phyloP scores from a whole-genome alignment of 2,113 vertebrate species.

The Pantherophis guttatus region DNA sequence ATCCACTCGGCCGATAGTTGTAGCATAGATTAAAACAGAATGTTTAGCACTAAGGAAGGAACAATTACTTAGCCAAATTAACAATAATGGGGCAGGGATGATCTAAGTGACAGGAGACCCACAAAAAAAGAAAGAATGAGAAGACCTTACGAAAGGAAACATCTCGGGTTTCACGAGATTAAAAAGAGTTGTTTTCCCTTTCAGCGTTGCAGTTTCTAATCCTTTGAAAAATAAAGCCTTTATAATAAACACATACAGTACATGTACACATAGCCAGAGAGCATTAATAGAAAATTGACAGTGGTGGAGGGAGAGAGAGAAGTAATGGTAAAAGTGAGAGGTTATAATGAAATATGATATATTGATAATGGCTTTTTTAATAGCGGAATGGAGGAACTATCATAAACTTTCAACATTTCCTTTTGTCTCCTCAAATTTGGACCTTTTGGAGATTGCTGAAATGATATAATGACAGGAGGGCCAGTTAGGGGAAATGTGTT shows the following conservation, averaged over 20 bases:
- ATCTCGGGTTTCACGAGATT: neutral
- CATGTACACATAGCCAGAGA: neutral
- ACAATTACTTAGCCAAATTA: slow-evolving; percentile 1
- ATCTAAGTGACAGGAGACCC: neutral
- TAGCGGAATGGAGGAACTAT: neutral
- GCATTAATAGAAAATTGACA: neutral
- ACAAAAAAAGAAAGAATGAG: neutral
- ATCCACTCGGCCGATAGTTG: neutral
- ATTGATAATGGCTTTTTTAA: neutral
- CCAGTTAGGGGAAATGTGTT: neutral
- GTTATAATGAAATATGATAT: neutral
- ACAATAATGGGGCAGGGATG: neutral
- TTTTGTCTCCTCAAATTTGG: neutral
- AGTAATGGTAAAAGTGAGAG: neutral
- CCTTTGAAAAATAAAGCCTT: neutral
- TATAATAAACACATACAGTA: neutral
- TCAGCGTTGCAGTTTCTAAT: neutral
- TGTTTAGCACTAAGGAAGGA: neutral
- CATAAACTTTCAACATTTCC: neutral
- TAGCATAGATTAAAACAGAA: slow-evolving; percentile 12
- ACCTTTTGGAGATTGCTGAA: neutral
- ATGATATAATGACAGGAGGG: neutral
- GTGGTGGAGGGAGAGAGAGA: neutral
- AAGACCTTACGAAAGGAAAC: neutral
- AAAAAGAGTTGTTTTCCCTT: neutral